Evolutionary conservation across 2,113 vertebrate species (phyloP).

Genomic region (Lutjanus erythropterus): DNA sequence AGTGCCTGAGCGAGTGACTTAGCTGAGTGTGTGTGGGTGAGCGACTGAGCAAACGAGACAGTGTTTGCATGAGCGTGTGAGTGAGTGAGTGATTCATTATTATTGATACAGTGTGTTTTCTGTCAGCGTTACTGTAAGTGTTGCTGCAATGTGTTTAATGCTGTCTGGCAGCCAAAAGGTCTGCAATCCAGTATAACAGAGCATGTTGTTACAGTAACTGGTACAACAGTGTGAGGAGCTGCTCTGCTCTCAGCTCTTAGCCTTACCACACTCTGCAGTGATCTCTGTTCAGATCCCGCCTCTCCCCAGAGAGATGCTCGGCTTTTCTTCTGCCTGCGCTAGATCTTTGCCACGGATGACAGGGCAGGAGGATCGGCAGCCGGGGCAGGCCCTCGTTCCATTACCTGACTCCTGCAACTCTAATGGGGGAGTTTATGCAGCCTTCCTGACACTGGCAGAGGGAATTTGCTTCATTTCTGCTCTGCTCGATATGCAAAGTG

Average conservation of each 20-base stretch:
- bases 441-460: conserved; percentile 43
- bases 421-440: conserved; percentile 59
- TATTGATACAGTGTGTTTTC: conserved; percentile 55
- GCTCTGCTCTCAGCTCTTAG: conserved; percentile 40
- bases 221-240: conserved; percentile 38
- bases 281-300: conserved; percentile 39
- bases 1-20: conserved; percentile 43
- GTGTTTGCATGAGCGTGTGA: conserved; percentile 13
- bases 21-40: conserved; percentile 47
- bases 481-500: conserved; percentile 48
- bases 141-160: conserved; percentile 52
- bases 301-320: conserved; percentile 21
- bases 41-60: conserved; percentile 36
- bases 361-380: conserved; percentile 32
- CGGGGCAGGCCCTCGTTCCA: conserved; percentile 36
- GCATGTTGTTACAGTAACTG: conserved; percentile 51
- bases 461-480: conserved; percentile 51
- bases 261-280: conserved; percentile 44
- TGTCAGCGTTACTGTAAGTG: conserved; percentile 37
- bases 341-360: conserved; percentile 55
- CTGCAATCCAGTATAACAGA: conserved; percentile 37
- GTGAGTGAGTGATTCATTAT: conserved; percentile 62
- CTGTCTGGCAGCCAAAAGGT: conserved; percentile 56
- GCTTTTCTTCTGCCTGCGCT: conserved; percentile 33
- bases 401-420: conserved; percentile 57